Base-by-base conservation (phyloP, 2,113 vertebrate genomes). In the Empidonax alnorum region DNA sequence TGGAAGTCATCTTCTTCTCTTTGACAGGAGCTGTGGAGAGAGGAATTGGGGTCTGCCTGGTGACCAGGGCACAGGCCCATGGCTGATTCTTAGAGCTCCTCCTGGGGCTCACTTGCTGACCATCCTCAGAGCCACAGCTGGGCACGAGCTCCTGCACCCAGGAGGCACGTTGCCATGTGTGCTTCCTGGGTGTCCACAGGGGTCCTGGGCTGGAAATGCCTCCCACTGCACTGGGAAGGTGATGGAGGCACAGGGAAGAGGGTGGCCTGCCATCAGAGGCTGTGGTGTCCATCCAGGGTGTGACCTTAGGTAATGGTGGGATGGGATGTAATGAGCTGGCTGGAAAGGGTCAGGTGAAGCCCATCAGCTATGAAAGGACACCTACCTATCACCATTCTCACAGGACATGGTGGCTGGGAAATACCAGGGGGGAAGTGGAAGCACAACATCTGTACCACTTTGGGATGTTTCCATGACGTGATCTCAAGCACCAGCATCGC, bases 1-100 rank as follows among this genome's bases (percentile, higher is more conserved):
- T 96, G 71, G 98, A 97, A 30, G 97, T 96, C 72, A 93, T 82
- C 73, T 96, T 98, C 77, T 97, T 98, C 86, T 97, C 97, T 73
- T 89, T 96, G 77, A 62, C 88, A 75, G 96, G 81, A 94, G 94
- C 98, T 98, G 88, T 1, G 7, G n/a, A 87, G 55, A 53, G 37
- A 93, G 30, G 59, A 44, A 42, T 5, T 2, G 0, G 3, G 47
- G 10, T 39, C 56, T 63, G 55, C 24, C 42, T 46, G 50, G 37
- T 35, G 23, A 9, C 9, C 18, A 7, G 31, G 66, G 41, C 53
- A 63, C n/a, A 52, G 21, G 23, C 21, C 42, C 5, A 4, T 17
- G 3, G 1, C n/a, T 35, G 4, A 4, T 47, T 49, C 79, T 71
- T 25, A 72, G 24, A 55, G 59, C 12, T 49, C 56, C 37, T 63